Evolutionary conservation across 2,888 invertebrate genomes (phyloP), one percentile per base, ranked within the genome.

Genomic region (Xylophagus ater): DNA sequence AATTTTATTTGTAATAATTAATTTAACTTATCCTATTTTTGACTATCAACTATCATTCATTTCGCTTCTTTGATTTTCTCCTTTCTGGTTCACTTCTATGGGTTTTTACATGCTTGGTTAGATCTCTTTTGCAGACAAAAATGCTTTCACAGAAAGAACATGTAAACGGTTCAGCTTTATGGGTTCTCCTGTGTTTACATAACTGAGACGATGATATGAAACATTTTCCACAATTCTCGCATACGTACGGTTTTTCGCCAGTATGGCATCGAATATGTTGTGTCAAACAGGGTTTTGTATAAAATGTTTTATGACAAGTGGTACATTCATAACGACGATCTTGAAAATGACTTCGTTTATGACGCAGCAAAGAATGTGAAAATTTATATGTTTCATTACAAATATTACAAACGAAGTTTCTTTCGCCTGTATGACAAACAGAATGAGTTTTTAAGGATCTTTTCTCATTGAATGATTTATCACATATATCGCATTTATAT

Each of bases 311-410:
- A n/a, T n/a, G n/a, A n/a, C n/a, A n/a, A n/a, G n/a, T n/a, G n/a
- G n/a, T n/a, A n/a, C n/a, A n/a, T n/a, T n/a, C n/a, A n/a, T n/a
- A n/a, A n/a, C n/a, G n/a, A n/a, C n/a, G n/a, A n/a, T n/a, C n/a
- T n/a, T n/a, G n/a, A n/a, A n/a, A n/a, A n/a, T n/a, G n/a, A n/a
- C n/a, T n/a, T n/a, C n/a, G n/a, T n/a, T n/a, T n/a, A n/a, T n/a
- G n/a, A 14, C 42, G n/a, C 3, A 34, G 40, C 13, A 42, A 40
- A 6, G 40, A 33, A 24, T 41, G 36, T 10, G 34, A 34, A 35
- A 40, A 44, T n/a, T n/a, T n/a, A n/a, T n/a, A n/a, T n/a, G 31
- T 12, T 28, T 40, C 42, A 6, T 32, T 32, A 30, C 44, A 44
- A 10, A 42, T 23, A 9, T 42, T 34, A 13, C 44, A 44, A 3